Conservation (phyloP, 2,888 invertebrate genomes). For the Marasmarcha lunaedactyla region DNA sequence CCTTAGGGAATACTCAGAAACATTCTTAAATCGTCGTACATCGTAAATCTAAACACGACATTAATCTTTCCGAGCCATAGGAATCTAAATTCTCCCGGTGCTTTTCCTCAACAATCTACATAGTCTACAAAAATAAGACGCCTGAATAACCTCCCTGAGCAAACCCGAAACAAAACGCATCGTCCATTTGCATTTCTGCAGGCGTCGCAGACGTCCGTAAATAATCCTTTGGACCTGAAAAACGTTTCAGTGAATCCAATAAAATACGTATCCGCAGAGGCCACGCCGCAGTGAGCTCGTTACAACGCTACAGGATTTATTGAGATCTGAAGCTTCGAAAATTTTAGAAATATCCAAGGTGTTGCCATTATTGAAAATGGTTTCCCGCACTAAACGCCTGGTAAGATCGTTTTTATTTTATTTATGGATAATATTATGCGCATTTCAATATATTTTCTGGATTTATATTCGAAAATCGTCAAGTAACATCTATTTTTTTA, state of each 20-base stretch:
- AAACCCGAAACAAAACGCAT: background rate
- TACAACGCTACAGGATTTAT: conserved; percentile 69
- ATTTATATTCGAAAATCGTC: too few relatives aligned
- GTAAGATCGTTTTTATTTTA: conserved; percentile 31
- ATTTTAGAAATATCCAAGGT: conserved; percentile 39
- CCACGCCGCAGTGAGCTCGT: conserved; percentile 66
- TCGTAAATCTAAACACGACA: too few relatives aligned
- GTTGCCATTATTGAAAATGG: conserved; percentile 19
- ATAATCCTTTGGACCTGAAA: conserved; percentile 68
- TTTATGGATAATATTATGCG: too few relatives aligned
- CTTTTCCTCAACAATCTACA: too few relatives aligned
- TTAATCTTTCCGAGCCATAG: too few relatives aligned
- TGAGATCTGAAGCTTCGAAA: conserved; percentile 69
- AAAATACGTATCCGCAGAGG: conserved; percentile 70
- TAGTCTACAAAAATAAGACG: too few relatives aligned
- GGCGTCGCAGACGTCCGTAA: conserved; percentile 63
- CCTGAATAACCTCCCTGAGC: too few relatives aligned
- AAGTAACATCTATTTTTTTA: too few relatives aligned
- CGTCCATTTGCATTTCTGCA: conserved; percentile 66
- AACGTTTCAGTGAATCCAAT: conserved; percentile 70
- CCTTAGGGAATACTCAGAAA: too few relatives aligned
- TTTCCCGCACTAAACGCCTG: conserved; percentile 51
- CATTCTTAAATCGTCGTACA: too few relatives aligned
- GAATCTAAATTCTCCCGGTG: too few relatives aligned
- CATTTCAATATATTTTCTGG: too few relatives aligned